Evolutionary conservation across 2,888 invertebrate species (phyloP).

Genomic region (Acrobasis repandana): DNA sequence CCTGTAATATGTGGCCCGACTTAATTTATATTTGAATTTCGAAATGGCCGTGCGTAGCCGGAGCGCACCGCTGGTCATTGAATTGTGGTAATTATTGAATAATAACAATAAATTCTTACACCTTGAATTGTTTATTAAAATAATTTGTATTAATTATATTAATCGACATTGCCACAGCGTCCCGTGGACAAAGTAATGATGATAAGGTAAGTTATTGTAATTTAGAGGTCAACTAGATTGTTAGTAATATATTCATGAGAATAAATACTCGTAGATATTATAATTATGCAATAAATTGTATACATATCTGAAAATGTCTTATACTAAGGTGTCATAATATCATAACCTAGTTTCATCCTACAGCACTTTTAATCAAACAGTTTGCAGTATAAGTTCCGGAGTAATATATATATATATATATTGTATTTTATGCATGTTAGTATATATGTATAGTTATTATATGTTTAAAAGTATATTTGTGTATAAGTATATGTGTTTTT

Average conservation of each 20-base stretch:
- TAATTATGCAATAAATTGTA: background rate
- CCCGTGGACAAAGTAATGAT: slow-evolving; percentile 9
- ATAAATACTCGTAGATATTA: background rate
- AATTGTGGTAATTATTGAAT: background rate
- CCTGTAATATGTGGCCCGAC: too few species aligned
- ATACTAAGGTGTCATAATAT: too few species aligned
- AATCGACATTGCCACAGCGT: slow-evolving; percentile 6
- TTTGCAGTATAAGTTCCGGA: too few species aligned
- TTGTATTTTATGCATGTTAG: too few species aligned
- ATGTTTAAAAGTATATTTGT: too few species aligned
- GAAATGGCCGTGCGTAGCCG: too few species aligned
- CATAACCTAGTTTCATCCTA: too few species aligned
- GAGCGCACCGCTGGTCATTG: background rate
- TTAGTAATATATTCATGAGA: background rate
- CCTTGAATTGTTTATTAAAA: slow-evolving; percentile 4
- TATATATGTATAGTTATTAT: too few species aligned
- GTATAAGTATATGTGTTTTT: too few species aligned
- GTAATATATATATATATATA: too few species aligned
- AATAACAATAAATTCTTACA: background rate
- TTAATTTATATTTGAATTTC: too few species aligned
- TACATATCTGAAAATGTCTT: background rate
- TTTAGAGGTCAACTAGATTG: background rate
- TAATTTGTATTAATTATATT: slow-evolving; percentile 19
- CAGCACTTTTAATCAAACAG: too few species aligned
- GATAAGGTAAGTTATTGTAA: slow-evolving; percentile 2